phyloP scores from a whole-genome alignment of 2,888 invertebrate species.

The Erebia palarica region DNA sequence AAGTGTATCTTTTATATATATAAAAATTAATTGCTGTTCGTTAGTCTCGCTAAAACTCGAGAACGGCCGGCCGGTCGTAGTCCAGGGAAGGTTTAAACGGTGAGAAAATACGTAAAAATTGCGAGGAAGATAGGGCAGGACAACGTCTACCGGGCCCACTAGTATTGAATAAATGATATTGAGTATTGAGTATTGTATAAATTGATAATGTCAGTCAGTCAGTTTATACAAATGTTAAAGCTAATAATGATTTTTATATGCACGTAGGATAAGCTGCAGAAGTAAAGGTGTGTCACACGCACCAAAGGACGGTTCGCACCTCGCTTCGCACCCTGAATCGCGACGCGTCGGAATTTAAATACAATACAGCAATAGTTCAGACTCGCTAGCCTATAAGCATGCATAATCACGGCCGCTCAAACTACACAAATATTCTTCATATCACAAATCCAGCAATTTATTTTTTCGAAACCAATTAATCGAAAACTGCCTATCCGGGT shows the following conservation, averaged over 20 bases:
- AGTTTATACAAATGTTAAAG: too few species aligned
- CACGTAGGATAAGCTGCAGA: conserved; percentile 23
- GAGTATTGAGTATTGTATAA: too few species aligned
- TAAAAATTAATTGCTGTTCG: too few species aligned
- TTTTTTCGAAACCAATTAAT: not conserved
- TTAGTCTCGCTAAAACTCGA: too few species aligned
- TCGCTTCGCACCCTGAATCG: conserved; percentile 36
- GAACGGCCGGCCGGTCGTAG: too few species aligned
- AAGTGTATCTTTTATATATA: too few species aligned
- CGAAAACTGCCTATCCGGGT: not conserved
- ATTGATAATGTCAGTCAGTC: too few species aligned
- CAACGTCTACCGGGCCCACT: too few species aligned
- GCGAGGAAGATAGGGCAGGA: too few species aligned
- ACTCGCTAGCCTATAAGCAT: conserved; percentile 72
- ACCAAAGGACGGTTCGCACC: conserved; percentile 32
- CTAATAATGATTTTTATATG: conserved; percentile 6
- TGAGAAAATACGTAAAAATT: too few species aligned
- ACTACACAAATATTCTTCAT: conserved; percentile 66
- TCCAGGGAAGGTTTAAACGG: too few species aligned
- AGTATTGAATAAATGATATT: too few species aligned
- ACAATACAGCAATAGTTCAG: conserved; percentile 78
- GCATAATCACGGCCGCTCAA: conserved; percentile 70
- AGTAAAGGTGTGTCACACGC: conserved; percentile 25
- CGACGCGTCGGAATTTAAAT: conserved; percentile 75
- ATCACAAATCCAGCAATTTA: not conserved